Conservation (phyloP, 2,888 invertebrate species). For the Parochlus steinenii region DNA sequence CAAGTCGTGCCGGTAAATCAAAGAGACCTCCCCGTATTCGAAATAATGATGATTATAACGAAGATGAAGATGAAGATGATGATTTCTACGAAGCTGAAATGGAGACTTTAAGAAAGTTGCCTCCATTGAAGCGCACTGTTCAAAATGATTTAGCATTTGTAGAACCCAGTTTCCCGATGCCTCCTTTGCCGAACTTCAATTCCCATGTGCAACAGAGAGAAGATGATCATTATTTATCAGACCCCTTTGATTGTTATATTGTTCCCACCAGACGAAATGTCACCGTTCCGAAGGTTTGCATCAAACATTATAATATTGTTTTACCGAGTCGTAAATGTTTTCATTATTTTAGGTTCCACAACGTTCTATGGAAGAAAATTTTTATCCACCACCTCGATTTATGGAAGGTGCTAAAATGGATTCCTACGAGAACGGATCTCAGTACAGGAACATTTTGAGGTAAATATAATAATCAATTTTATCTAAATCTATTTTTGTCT, state of each 20-base stretch:
- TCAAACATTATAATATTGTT: too few species aligned
- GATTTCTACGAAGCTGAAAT: conserved; percentile 6
- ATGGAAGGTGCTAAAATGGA: too few species aligned
- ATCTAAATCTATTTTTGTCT: too few species aligned
- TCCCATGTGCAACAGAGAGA: conserved; percentile 11
- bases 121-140: conserved; percentile 20
- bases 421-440: too few species aligned
- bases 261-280: conserved; percentile 16
- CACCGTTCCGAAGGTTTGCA: background rate
- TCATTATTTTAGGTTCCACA: too few species aligned
- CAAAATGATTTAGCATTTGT: too few species aligned
- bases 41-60: conserved; percentile 22
- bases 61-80: conserved; percentile 25
- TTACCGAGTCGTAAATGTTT: too few species aligned
- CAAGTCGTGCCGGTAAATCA: too few species aligned
- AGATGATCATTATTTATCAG: conserved; percentile 13
- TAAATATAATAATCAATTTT: conserved; percentile 8
- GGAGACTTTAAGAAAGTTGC: background rate
- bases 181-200: conserved; percentile 5
- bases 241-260: conserved; percentile 28
- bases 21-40: too few species aligned
- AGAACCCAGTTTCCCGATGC: conserved; percentile 14
- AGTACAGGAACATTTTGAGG: background rate
- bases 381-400: too few species aligned
- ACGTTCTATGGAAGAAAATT: too few species aligned